Evolutionary conservation across 2,888 invertebrate species (phyloP), one percentile per base, ranked within the genome.

Genomic region (Luffia ferchaultella): DNA sequence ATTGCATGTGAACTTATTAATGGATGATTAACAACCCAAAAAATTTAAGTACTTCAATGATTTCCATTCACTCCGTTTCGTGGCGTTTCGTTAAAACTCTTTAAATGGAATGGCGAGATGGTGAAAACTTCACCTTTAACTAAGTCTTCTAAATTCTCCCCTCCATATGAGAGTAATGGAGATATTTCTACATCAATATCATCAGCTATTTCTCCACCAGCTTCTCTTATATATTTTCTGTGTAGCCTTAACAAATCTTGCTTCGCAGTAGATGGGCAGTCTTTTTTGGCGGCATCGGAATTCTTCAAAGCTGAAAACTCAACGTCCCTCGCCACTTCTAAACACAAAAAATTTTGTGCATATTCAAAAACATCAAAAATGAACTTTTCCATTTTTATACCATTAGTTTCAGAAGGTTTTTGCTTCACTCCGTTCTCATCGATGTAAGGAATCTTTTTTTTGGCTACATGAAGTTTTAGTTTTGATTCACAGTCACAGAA

Each of bases 241-340:
- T 96, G 96, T 18, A 96, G 83, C 40, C 85, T 76, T 55, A 92
- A 86, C 9, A 98, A 75, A 63, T 95, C 94, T 30, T 88, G 87
- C 48, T 90, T 85, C 1, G 96, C 93, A 0, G 98, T 97, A 0
- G 90, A 89, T 0, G 98, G 95, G 52, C 96, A 97, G 75, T 98
- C 98, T 65, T 95, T 93, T 42, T 92, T 92, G 1, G 88, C 92
- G 0, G 89, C 85, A 68, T 98, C 94, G 1, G 93, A 88, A 74
- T 99, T 99, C 69, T 99, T 99, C 57, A 99, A 76, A 0, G 98
- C 97, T 60, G 98, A 96, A 70, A 99, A 99, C 70, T 99, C 99
- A 53, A 93, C 92, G 58, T 93, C 91, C 45, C 98, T 88, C 0
- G 92, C 88, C 0, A 95, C 93, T 77, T 98, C 97, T 89, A 97